These are phyloP conservation scores for Hucho hucho DNA, from an alignment of 2,113 vertebrate genomes.

Conservation along the genomic window DNA sequence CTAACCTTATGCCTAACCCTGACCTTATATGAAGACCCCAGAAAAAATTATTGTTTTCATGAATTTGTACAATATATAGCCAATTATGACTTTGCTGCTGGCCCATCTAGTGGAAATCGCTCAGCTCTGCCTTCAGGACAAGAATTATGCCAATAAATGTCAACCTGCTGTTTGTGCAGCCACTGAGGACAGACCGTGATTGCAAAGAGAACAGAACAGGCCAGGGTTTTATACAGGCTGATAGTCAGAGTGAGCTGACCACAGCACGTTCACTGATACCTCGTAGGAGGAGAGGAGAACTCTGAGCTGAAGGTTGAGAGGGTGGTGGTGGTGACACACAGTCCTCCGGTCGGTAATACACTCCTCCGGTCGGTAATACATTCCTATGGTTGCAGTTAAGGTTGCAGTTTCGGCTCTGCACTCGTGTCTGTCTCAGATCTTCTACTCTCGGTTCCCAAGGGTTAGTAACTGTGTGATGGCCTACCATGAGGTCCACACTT, in stretches of 20 bases:
- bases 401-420: slow-evolving; percentile 37
- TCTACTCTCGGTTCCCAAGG: slow-evolving; percentile 32
- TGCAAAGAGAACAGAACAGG: slow-evolving; percentile 12
- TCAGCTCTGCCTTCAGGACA: too few species aligned
- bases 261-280: slow-evolving; percentile 24
- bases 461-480: too few species aligned
- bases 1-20: too few species aligned
- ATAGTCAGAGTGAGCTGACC: slow-evolving; percentile 43
- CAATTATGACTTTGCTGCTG: too few species aligned
- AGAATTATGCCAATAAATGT: too few species aligned
- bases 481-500: too few species aligned
- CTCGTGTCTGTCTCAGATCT: slow-evolving; percentile 24
- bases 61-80: too few species aligned
- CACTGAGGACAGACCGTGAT: not conserved
- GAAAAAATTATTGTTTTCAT: too few species aligned
- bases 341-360: not conserved
- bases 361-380: not conserved
- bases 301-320: slow-evolving; percentile 13
- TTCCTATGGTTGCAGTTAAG: not conserved
- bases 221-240: slow-evolving; percentile 31
- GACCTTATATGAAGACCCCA: too few species aligned
- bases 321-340: slow-evolving; percentile 3
- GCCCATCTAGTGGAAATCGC: too few species aligned
- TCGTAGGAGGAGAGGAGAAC: slow-evolving; percentile 42
- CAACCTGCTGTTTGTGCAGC: not conserved